Evolutionary conservation across 2,888 invertebrate genomes (phyloP), one percentile per base, ranked within the genome.

Genomic region (Phrixothrix hirtus): DNA sequence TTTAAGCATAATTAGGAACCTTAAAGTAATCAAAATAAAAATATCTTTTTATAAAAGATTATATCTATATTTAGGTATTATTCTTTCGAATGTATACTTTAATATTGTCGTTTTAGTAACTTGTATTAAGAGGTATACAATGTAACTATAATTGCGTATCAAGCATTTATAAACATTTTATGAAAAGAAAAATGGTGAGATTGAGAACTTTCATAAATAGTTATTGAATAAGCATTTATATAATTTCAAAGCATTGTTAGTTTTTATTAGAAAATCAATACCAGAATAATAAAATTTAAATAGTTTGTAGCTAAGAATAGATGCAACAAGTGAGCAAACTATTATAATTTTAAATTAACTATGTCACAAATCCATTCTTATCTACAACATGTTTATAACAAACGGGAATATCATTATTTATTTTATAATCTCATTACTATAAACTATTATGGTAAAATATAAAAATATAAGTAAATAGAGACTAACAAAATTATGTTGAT

Each of bases 401-500:
- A 37, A 35, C 11, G 9, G 21, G 3, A 37, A 12, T 29, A 14
- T 25, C 10, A 37, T 25, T 4, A 11, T 12, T 1, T 37, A 37
- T 30, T 39, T 25, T 34, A 13, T 25, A 35, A 45, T 32, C 21
- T 46, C n/a, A 10, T 30, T n/a, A 25, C 27, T 38, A 12, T 27
- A 38, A 11, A 21, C 25, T 38, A 38, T 12, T 13, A 26, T 13
- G 26, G 16, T 47, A 47, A 47, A 39, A 32, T 26, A 34, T 14
- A 35, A 45, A 37, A 36, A 45, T 42, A 26, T 34, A 32, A 43
- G 17, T 31, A 36, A 39, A 29, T 34, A 39, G 41, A 27, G 32
- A 35, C n/a, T n/a, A n/a, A n/a, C n/a, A 41, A 17, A 21, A 26
- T 9, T n/a, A 16, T 39, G 10, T 52, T 52, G 52, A 52, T 52